A percentile compares a stretch with the other conserved stretches of the same genome.
Evolutionary conservation across 2,797 vertebrate genomes (phyloP).

Genomic region (Sebastes itinus): DNA sequence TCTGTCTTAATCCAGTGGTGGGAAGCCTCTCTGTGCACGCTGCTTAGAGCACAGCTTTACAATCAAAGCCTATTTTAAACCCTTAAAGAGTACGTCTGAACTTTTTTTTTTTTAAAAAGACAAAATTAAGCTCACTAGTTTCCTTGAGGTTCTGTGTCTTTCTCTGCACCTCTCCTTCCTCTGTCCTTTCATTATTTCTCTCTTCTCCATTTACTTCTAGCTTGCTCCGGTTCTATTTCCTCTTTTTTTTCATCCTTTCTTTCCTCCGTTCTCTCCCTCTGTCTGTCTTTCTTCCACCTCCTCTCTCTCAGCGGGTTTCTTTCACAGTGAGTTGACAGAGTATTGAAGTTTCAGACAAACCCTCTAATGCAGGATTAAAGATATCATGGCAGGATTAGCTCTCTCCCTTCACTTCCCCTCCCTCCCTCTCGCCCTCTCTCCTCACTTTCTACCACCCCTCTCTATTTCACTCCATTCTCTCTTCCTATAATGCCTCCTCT

Average conservation of each 20-base stretch:
- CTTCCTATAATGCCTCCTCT: slow-evolving; percentile 51
- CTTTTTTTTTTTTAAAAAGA: slow-evolving; percentile 6
- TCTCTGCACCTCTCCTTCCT: slow-evolving; percentile 22
- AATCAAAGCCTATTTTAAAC: slow-evolving; percentile 66
- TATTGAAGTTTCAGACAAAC: slow-evolving; percentile 78
- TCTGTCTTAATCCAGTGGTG: slow-evolving; percentile 58
- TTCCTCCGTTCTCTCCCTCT: background rate
- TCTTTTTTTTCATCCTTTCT: background rate
- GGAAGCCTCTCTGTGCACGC: slow-evolving; percentile 39
- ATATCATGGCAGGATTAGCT: slow-evolving; percentile 78
- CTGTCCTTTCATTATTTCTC: slow-evolving; percentile 26
- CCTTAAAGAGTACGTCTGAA: slow-evolving; percentile 64
- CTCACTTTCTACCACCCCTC: slow-evolving; percentile 43
- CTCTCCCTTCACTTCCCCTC: slow-evolving; percentile 41
- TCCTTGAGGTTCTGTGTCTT: slow-evolving; percentile 46
- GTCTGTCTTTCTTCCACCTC: slow-evolving; percentile 19
- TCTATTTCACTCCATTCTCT: slow-evolving; percentile 59
- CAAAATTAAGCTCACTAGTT: slow-evolving; percentile 53
- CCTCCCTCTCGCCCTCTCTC: slow-evolving; percentile 15
- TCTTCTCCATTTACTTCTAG: slow-evolving; percentile 4
- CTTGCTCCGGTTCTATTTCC: background rate
- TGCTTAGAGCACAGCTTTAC: slow-evolving; percentile 53
- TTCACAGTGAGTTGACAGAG: slow-evolving; percentile 69
- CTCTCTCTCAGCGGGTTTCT: slow-evolving; percentile 57
- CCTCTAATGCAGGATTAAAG: slow-evolving; percentile 81